Percentiles rank a stretch among this genome's conserved stretches.
These are phyloP conservation scores for Musca domestica DNA, from an alignment of 1,140 invertebrate genomes.

Conservation along the genomic window DNA sequence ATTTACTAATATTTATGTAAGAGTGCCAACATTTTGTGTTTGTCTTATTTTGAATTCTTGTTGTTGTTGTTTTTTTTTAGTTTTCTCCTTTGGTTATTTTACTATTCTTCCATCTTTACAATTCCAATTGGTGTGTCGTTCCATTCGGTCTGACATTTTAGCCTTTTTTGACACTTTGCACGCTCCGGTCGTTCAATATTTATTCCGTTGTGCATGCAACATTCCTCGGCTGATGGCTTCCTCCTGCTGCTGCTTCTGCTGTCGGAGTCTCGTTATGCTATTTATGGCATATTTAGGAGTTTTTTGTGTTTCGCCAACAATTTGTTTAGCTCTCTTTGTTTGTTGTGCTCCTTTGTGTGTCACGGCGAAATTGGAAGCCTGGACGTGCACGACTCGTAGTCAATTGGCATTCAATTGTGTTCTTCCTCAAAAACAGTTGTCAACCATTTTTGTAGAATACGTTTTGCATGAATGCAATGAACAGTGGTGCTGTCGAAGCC, in stretches of 20 bases:
- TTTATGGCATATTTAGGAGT: conserved; percentile 17
- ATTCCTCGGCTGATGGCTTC: not conserved
- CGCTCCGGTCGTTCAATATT: conserved; percentile 14
- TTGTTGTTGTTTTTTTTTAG: conserved; percentile 1
- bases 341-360: not conserved
- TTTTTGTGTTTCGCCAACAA: conserved; percentile 11
- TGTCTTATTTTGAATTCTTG: not conserved
- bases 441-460: too few relatives aligned
- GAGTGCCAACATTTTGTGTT: too few relatives aligned
- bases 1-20: too few relatives aligned
- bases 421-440: not conserved
- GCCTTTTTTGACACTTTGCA: conserved; percentile 11
- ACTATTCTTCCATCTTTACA: too few relatives aligned
- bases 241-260: not conserved
- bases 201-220: not conserved
- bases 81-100: not conserved
- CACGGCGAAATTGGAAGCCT: too few relatives aligned
- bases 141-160: too few relatives aligned
- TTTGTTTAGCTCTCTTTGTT: not conserved
- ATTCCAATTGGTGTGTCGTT: too few relatives aligned
- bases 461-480: too few relatives aligned
- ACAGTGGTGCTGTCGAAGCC: too few relatives aligned
- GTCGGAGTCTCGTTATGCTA: conserved; percentile 5
- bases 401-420: conserved; percentile 16
- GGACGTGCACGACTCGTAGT: not conserved